A percentile compares a stretch with the other conserved stretches of the same genome.
These are phyloP conservation scores for Dicyrtomina minuta DNA, from an alignment of 2,888 invertebrate species.

Conservation along the genomic window DNA sequence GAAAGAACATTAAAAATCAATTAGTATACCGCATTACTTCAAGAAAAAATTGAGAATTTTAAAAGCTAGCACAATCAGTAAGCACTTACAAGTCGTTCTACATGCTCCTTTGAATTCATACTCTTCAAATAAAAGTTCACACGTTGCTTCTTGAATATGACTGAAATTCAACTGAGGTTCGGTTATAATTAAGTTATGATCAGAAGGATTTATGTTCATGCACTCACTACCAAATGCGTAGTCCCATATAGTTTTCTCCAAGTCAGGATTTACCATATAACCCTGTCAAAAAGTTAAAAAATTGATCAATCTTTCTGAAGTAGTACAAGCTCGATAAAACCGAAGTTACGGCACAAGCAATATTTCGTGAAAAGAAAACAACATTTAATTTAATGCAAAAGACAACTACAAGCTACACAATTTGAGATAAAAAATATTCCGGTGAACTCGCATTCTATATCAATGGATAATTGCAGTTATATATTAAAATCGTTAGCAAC, in stretches of 20 bases:
- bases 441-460: not conserved
- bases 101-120: conserved; percentile 84
- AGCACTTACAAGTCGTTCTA: conserved; percentile 69
- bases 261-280: conserved; percentile 92
- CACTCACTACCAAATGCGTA: conserved; percentile 86
- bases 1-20: conserved; percentile 34
- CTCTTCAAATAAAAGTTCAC: conserved; percentile 97
- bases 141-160: conserved; percentile 87
- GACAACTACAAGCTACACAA: too few species aligned
- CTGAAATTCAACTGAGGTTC: conserved; percentile 93
- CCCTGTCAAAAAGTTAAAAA: conserved; percentile 61
- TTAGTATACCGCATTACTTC: not conserved
- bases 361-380: too few species aligned
- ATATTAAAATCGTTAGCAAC: too few species aligned
- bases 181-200: conserved; percentile 81
- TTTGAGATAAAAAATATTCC: too few species aligned
- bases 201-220: conserved; percentile 72
- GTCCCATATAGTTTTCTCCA: conserved; percentile 95
- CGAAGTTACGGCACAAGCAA: too few species aligned
- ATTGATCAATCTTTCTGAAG: conserved; percentile 17
- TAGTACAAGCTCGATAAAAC: too few species aligned
- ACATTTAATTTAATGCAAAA: too few species aligned
- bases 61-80: not conserved
- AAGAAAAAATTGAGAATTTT: not conserved
- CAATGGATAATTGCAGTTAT: too few species aligned